A percentile compares a stretch with the other conserved stretches of the same genome.
Evolutionary conservation across 2,113 vertebrate genomes (phyloP).

Genomic region (Macrotus californicus): DNA sequence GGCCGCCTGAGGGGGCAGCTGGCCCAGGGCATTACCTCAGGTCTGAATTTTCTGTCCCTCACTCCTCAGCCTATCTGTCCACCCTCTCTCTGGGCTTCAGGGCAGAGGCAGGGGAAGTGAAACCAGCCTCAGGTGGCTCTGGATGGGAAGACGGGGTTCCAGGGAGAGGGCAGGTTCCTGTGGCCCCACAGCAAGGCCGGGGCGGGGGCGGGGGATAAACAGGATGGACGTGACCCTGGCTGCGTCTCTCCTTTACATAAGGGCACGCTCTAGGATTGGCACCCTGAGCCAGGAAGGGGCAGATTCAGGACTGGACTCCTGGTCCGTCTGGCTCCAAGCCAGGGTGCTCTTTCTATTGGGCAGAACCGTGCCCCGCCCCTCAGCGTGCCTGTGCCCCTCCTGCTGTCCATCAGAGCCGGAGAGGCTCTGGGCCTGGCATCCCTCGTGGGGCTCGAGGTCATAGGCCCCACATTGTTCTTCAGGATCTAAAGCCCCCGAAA

Average conservation of each 20-base stretch:
- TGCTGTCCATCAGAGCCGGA: too few relatives aligned
- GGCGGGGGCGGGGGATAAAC: neutral
- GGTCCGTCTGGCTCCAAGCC: neutral
- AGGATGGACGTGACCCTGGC: too few relatives aligned
- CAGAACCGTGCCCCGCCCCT: accelerated
- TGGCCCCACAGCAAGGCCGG: neutral
- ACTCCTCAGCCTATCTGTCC: too few relatives aligned
- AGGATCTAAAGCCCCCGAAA: neutral
- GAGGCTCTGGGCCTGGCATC: neutral
- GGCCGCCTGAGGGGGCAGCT: neutral
- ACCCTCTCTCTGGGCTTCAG: neutral
- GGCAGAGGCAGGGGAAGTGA: too few relatives aligned
- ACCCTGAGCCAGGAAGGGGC: neutral
- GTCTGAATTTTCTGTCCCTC: neutral
- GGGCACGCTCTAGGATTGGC: neutral
- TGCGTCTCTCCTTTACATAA: neutral
- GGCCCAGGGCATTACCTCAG: accelerated
- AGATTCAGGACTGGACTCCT: neutral
- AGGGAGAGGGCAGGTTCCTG: neutral
- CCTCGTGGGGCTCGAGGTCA: accelerated
- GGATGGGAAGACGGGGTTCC: neutral
- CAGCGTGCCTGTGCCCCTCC: too few relatives aligned
- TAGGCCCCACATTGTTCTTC: accelerated
- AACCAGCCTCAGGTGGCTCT: neutral
- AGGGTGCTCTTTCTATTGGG: neutral